Percentiles rank a stretch among this genome's conserved stretches.
Conservation (phyloP, 1,140 invertebrate species). For the Ceratina calcarata region DNA sequence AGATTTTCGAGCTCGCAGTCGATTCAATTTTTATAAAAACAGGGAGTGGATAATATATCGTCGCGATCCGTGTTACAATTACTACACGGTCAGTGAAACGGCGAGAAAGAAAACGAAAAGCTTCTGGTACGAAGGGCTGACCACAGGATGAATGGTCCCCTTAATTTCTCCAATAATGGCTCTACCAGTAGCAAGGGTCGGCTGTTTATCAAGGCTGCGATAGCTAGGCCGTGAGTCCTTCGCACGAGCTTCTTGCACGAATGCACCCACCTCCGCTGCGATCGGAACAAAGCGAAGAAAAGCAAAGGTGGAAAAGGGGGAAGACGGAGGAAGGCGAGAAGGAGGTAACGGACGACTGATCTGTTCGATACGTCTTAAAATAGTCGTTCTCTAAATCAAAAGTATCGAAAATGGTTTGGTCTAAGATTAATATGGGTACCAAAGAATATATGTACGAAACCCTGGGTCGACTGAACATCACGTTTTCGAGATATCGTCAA, state of each 20-base stretch:
- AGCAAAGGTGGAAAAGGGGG: not conserved
- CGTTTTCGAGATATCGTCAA: too few species aligned
- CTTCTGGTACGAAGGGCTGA: constrained; percentile 38
- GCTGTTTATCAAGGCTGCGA: constrained; percentile 67
- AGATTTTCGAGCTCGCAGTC: not conserved
- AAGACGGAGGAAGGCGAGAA: not conserved
- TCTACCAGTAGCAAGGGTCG: constrained; percentile 55
- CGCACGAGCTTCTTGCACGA: constrained; percentile 51
- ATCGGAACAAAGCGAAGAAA: constrained; percentile 6
- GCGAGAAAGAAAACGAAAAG: constrained; percentile 19
- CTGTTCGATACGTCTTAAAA: not conserved
- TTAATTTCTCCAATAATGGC: constrained; percentile 74
- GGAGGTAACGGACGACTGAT: not conserved
- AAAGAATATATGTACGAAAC: too few species aligned
- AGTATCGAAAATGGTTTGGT: too few species aligned
- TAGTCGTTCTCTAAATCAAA: not conserved
- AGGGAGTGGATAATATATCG: constrained; percentile 3
- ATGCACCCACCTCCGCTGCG: constrained; percentile 27
- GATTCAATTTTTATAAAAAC: not conserved
- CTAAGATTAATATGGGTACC: too few species aligned
- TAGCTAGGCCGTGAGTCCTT: constrained; percentile 54
- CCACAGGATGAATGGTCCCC: constrained; percentile 67
- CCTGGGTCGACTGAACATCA: too few species aligned
- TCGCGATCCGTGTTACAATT: constrained; percentile 27
- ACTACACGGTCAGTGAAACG: constrained; percentile 17